Percentiles rank a stretch among this genome's conserved stretches.
phyloP scores from a whole-genome alignment of 2,113 vertebrate species.

The Ptyas mucosa region DNA sequence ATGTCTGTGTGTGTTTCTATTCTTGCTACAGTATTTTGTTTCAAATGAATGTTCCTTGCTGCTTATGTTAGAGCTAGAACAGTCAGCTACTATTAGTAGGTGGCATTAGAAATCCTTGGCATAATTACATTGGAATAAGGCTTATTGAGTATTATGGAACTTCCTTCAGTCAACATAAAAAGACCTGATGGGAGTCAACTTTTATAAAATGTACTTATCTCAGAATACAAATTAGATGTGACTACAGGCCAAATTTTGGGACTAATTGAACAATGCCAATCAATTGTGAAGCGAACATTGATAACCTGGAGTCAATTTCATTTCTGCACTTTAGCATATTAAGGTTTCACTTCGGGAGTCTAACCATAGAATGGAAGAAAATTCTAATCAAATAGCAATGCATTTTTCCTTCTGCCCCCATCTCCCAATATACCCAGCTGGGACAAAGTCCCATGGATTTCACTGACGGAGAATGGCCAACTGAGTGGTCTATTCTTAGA shows the following conservation, averaged over 20 bases:
- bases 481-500: neutral
- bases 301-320: slow-evolving; percentile 35
- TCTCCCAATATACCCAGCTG: neutral
- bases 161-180: neutral
- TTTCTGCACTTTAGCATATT: slow-evolving; percentile 34
- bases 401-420: neutral
- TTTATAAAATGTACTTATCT: neutral
- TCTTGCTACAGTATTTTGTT: neutral
- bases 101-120: neutral
- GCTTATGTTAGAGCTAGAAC: neutral
- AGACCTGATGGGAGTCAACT: neutral
- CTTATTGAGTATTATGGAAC: neutral
- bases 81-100: neutral
- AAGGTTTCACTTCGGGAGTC: neutral
- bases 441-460: neutral
- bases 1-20: neutral
- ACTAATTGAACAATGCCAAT: slow-evolving; percentile 48
- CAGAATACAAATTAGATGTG: slow-evolving; percentile 46
- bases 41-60: neutral
- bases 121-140: neutral
- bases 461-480: neutral
- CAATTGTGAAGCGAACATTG: slow-evolving; percentile 37
- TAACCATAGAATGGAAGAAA: neutral
- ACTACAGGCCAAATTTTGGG: slow-evolving; percentile 48
- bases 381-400: neutral